Base-by-base conservation (phyloP, 1,140 invertebrate species). In the Ceratoteleas bidentatus region DNA sequence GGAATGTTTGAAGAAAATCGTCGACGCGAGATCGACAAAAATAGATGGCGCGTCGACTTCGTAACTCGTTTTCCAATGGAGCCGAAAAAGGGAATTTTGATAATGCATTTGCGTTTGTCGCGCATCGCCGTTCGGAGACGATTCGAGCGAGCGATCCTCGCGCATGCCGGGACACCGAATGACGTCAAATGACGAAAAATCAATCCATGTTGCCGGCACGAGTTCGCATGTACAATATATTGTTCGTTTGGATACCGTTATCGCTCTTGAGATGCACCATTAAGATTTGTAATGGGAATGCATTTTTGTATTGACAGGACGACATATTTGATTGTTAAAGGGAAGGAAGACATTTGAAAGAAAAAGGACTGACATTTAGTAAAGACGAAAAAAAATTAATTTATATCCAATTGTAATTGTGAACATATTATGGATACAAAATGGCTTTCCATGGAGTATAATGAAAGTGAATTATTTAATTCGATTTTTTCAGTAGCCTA, bases 131-230 rank as follows among this genome's bases (percentile, higher is more conserved):
- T 24, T 24, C 24, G 24, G 24, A n/a, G 34, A 43, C 16, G 16
- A 53, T 65, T 65, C 16, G 32, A 65, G 53, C 6, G 14, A 5
- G 38, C 34, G 47, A 43, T n/a, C 32, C 0, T 14, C 47, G 61
- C 61, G 61, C 61, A 65, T 65, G 61, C 36, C 36, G 32, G 32
- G 0, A 40, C 15, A 32, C 36, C 3, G 54, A 66, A 66, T 66
- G 62, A 66, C 62, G 62, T 66, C 62, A 66, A 66, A 56, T 66
- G 34, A 56, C 62, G 62, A 66, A 66, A 66, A 66, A 66, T 66
- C 62, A 56, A 66, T 66, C 24, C 62, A 34, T 33, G 52, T 66
- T 40, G 34, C 24, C 34, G 49, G 16, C 14, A 3, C 5, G 33
- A 45, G 11, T 2, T 13, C 34, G 34, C 15, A 57, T 40, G 54